phyloP scores from a whole-genome alignment of 2,113 vertebrate species.

The Manacus vitellinus region DNA sequence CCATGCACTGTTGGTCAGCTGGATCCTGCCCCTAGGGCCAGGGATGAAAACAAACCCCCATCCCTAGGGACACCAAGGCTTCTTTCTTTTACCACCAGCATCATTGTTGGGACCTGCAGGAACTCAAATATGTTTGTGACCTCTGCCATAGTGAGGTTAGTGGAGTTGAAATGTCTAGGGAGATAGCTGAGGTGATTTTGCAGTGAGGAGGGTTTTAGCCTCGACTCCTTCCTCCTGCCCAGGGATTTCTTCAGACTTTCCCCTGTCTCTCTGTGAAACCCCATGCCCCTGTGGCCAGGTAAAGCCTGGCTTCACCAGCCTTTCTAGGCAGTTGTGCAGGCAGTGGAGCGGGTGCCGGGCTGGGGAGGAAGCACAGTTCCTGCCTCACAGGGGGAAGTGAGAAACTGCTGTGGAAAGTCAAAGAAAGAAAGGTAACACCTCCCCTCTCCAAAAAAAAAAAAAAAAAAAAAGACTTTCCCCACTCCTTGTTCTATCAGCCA shows the following conservation, averaged over 20 bases:
- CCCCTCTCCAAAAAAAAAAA: too few species aligned
- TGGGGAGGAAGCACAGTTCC: conserved; percentile 13
- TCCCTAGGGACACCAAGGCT: background rate
- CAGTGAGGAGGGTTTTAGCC: background rate
- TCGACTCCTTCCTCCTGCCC: background rate
- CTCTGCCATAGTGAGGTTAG: accelerated
- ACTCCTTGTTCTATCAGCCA: background rate
- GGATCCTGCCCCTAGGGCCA: background rate
- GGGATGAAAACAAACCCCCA: background rate
- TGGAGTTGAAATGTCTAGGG: background rate
- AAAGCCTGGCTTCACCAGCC: background rate
- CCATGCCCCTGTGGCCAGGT: accelerated
- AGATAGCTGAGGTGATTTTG: background rate
- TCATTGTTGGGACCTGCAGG: background rate
- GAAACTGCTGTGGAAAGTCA: conserved; percentile 43
- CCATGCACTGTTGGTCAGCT: background rate
- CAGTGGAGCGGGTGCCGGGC: background rate
- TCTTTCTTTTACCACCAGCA: background rate
- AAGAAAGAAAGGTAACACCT: background rate
- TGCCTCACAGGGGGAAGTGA: conserved; percentile 53
- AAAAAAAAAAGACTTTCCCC: background rate
- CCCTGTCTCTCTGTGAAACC: background rate
- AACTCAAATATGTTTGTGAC: background rate
- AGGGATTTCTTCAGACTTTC: background rate
- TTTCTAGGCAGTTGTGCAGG: background rate